Base-by-base conservation (phyloP, 2,888 invertebrate genomes). In the Portevinia maculata region DNA sequence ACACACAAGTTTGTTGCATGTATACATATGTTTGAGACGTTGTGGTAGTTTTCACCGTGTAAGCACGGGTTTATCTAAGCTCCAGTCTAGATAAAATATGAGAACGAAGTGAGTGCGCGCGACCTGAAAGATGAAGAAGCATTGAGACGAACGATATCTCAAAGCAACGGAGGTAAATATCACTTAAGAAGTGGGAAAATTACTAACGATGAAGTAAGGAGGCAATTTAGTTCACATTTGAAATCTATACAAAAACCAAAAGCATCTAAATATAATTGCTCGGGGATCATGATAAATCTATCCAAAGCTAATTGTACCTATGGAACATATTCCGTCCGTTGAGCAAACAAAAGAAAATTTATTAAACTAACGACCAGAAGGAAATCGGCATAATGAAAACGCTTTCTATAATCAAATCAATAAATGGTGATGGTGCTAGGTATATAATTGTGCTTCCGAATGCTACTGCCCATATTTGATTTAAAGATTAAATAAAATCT, bases 131-230 rank as follows among this genome's bases (percentile, higher is more conserved):
- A 81, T 81, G 70, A 78, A 83, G 60, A 65, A 48, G 19, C 59
- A 64, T 41, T 21, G 30, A 53, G 70, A 71, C 44, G 48, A 71
- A 71, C 46, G 59, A 83, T 76, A 71, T 65, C 59, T 75, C 44
- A 64, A 75, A 57, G 32, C 76, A 78, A 59, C 70, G 59, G 34
- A 74, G 79, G 74, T 79, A 74, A 79, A 74, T 74, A 79, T 71
- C 70, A 64, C 52, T 75, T 53, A 53, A 28, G 34, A 53, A 71
- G 76, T 64, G 57, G 81, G 57, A 50, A 76, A 55, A 34, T 60
- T 52, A 11, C 3, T 32, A 5, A 24, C 19, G 21, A 24, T 44
- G 19, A 1, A 52, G 11, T 21, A 53, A 53, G 81, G 81, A 48
- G 53, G 1, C 19, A 0, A 5, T 17, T 1, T 15, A 7, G 8